Evolutionary conservation across 2,797 vertebrate genomes (phyloP).

Genomic region (Centroberyx gerrardi): DNA sequence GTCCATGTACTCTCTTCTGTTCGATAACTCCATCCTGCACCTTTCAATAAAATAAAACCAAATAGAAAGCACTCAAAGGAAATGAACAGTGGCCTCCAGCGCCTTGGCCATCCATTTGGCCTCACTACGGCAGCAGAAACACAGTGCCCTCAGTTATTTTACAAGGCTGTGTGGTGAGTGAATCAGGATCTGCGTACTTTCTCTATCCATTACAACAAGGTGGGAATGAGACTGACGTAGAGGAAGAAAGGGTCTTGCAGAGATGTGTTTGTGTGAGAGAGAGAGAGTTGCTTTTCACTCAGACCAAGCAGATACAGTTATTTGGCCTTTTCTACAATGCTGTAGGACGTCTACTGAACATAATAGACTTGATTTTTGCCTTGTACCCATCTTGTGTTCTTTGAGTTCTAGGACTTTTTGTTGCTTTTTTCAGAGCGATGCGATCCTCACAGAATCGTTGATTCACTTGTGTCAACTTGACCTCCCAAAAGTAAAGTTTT

Average conservation of each 20-base stretch:
- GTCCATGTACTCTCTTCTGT: background rate
- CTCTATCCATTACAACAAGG: constrained; percentile 55
- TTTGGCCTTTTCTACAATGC: constrained; percentile 55
- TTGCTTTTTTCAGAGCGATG: background rate
- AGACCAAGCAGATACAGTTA: constrained; percentile 39
- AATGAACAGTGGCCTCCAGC: constrained; percentile 61
- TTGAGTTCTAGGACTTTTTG: constrained; percentile 16
- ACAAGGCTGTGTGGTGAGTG: constrained; percentile 49
- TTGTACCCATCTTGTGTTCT: constrained; percentile 11
- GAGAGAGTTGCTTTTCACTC: constrained; percentile 6
- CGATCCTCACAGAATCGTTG: background rate
- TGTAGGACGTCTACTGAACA: constrained; percentile 16
- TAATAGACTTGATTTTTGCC: constrained; percentile 10
- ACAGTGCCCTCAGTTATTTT: constrained; percentile 34
- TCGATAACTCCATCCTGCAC: constrained; percentile 25
- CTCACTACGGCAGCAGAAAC: constrained; percentile 38
- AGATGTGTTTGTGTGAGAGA: constrained; percentile 10
- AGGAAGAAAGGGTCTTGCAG: constrained; percentile 16
- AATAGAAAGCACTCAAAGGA: constrained; percentile 75
- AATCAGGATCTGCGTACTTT: constrained; percentile 48
- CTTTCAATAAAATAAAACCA: constrained; percentile 51
- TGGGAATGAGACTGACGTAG: constrained; percentile 45
- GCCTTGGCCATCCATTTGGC: constrained; percentile 53
- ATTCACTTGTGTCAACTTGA: background rate
- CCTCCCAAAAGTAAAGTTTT: constrained; percentile 11